A percentile compares a stretch with the other conserved stretches of the same genome.
These are phyloP conservation scores for Liparis tanakae DNA, from an alignment of 2,797 vertebrate species.

Conservation along the genomic window DNA sequence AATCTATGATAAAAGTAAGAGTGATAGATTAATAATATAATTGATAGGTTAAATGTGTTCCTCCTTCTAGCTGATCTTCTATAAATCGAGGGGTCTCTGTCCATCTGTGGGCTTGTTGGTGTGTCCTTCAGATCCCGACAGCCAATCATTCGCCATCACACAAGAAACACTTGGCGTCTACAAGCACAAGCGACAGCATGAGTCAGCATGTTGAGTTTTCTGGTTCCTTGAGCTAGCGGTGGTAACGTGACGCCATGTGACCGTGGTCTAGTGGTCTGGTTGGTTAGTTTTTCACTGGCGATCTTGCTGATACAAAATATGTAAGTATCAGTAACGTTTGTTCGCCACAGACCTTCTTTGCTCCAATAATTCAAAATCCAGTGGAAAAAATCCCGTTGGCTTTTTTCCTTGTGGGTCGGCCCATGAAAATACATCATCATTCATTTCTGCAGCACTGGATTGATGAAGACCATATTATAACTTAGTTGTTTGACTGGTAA, in stretches of 20 bases:
- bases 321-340: too few relatives aligned
- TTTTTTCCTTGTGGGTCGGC: background rate
- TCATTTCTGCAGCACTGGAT: too few relatives aligned
- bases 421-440: background rate
- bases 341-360: too few relatives aligned
- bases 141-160: fast-evolving
- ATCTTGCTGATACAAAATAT: too few relatives aligned
- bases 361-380: too few relatives aligned
- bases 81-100: background rate
- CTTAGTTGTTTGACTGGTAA: background rate
- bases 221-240: background rate
- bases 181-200: background rate
- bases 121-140: background rate
- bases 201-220: background rate
- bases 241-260: too few relatives aligned
- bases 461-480: background rate
- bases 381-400: too few relatives aligned
- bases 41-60: background rate
- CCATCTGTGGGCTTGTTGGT: background rate
- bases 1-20: conserved; percentile 19
- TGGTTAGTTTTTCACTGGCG: too few relatives aligned
- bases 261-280: too few relatives aligned
- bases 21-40: conserved; percentile 8
- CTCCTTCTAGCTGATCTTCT: background rate
- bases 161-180: too few relatives aligned